These are phyloP conservation scores for Rhinella marina DNA, from an alignment of 2,797 vertebrate species.

Conservation along the genomic window DNA sequence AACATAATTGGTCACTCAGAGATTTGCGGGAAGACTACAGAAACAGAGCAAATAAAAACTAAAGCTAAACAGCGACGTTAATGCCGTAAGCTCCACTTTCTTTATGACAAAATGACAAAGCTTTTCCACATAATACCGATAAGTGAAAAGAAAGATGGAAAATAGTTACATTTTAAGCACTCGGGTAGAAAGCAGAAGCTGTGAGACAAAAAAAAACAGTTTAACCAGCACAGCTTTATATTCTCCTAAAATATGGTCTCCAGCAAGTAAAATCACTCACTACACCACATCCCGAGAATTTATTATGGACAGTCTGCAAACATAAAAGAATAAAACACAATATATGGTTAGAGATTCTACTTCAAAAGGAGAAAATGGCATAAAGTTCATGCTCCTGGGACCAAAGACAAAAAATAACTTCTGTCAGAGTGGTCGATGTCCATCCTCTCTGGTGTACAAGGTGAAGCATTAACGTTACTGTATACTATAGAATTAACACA, in stretches of 20 bases:
- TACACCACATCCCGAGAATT: slow-evolving; percentile 5
- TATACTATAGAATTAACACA: not conserved
- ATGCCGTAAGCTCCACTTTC: slow-evolving; percentile 15
- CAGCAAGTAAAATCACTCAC: slow-evolving; percentile 14
- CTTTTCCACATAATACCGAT: slow-evolving; percentile 20
- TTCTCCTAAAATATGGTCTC: slow-evolving; percentile 17
- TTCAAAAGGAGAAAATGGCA: not conserved
- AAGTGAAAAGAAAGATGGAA: slow-evolving; percentile 22
- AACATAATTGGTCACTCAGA: slow-evolving; percentile 56
- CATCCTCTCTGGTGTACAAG: no score
- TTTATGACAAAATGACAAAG: slow-evolving; percentile 48
- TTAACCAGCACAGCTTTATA: slow-evolving; percentile 22
- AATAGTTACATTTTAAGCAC: slow-evolving; percentile 24
- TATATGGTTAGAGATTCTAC: not conserved
- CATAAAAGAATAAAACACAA: not conserved
- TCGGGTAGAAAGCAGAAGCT: slow-evolving; percentile 31
- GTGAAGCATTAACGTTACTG: not conserved
- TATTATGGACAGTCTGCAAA: slow-evolving; percentile 6
- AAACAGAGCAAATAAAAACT: slow-evolving; percentile 46
- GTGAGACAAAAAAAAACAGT: slow-evolving; percentile 15
- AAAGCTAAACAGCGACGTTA: slow-evolving; percentile 16
- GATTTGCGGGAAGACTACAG: slow-evolving; percentile 38
- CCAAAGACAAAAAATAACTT: not conserved
- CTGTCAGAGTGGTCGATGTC: no score
- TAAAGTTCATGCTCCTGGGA: not conserved